Percentiles rank a stretch among this genome's conserved stretches.
Conservation (phyloP, 2,113 vertebrate species). For the Echinops telfairi region DNA sequence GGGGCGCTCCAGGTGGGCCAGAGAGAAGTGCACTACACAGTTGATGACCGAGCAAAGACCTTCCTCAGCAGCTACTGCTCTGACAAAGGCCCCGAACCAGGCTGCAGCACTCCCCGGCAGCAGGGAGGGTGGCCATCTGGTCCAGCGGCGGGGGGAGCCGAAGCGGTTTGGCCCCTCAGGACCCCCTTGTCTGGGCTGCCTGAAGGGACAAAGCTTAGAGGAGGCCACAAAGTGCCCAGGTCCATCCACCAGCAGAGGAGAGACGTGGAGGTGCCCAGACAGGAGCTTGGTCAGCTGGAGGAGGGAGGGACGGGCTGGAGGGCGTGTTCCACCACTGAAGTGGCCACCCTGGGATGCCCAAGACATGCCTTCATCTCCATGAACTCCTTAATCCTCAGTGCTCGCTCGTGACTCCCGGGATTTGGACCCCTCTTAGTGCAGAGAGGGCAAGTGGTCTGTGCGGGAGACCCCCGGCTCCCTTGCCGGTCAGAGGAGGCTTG, state of each 20-base stretch:
- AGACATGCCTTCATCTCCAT: rapidly evolving
- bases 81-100: background rate
- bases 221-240: background rate
- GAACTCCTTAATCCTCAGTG: background rate
- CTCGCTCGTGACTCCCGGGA: background rate
- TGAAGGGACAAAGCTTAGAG: background rate
- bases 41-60: background rate
- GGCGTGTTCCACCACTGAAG: background rate
- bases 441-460: background rate
- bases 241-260: too few relatives aligned
- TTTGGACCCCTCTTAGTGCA: background rate
- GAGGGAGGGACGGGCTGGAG: rapidly evolving
- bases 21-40: background rate
- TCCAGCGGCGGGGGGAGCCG: background rate
- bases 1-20: background rate
- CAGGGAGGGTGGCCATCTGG: rapidly evolving
- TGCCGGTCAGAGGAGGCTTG: background rate
- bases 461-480: background rate
- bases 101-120: too few relatives aligned
- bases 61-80: background rate
- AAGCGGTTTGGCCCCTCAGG: background rate
- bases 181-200: background rate
- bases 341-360: background rate
- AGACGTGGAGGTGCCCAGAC: background rate
- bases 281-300: background rate